Evolutionary conservation across 2,113 vertebrate species (phyloP), one percentile per base, ranked within the genome.

Genomic region (Pelvicachromis taeniatus): DNA sequence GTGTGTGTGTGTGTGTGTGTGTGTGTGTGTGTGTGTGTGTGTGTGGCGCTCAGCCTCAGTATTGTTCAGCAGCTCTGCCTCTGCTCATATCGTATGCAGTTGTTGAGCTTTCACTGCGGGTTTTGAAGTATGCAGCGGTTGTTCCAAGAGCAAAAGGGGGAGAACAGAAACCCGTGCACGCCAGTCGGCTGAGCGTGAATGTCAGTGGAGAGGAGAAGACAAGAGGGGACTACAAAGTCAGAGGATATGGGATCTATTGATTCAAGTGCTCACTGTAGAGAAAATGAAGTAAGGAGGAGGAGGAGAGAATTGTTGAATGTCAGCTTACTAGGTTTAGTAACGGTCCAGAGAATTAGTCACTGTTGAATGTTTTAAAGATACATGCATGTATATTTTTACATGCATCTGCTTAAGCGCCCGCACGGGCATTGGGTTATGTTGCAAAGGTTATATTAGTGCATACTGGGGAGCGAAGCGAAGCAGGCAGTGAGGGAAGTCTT

Each of bases 51-150:
- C 10, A 1, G 12, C 81, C 50, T 33, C 35, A 2, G 78, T 83
- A 85, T 85, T 88, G 79, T 92, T 90, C 68, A 4, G 78, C 82
- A 26, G 81, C 77, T 81, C 65, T 78, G 87, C 45, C 77, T 82
- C 75, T 61, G 45, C 70, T 90, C 86, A 88, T 93, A 82, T 84
- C 11, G 56, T 87, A 88, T 91, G 87, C 91, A 63, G 68, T 89
- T 40, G 84, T 84, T 55, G 77, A 80, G 81, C 82, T 85, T 87
- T 91, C 52, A 31, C 85, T 73, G 87, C 78, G 85, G 90, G 85
- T 85, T 88, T 88, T 91, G 33, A 89, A 85, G 85, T 90, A 94
- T 90, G 90, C 89, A 87, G 87, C 10, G 63, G 80, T 82, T 55
- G 82, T 84, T 94, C 88, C 92, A 88, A 84, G 85, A 85, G 73